These are phyloP conservation scores for Ophioninae sp. DNA, from an alignment of 2,888 invertebrate species.

Conservation along the genomic window DNA sequence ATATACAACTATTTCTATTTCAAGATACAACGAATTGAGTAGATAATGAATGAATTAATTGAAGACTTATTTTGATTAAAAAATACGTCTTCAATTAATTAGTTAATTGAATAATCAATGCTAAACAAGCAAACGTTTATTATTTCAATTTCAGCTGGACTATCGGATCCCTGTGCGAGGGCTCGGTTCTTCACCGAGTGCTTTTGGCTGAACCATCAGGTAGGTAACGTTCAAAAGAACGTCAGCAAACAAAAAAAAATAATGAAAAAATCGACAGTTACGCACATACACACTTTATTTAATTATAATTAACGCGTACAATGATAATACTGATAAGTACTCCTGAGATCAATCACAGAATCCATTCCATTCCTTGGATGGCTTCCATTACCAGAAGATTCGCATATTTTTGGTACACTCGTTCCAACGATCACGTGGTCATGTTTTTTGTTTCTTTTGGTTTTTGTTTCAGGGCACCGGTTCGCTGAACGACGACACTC, in stretches of 20 bases:
- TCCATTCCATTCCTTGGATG: slow-evolving; percentile 8
- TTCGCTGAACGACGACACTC: slow-evolving; percentile 33
- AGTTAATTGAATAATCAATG: too few relatives aligned
- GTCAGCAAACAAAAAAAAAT: background rate
- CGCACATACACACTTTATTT: slow-evolving; percentile 33
- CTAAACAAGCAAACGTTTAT: background rate
- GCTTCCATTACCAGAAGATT: slow-evolving; percentile 1
- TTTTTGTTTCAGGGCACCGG: slow-evolving; percentile 48
- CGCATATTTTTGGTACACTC: slow-evolving; percentile 51
- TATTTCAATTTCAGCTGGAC: slow-evolving; percentile 57
- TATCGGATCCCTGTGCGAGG: slow-evolving; percentile 66
- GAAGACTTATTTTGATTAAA: too few relatives aligned
- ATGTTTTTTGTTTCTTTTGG: background rate
- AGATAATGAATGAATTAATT: too few relatives aligned
- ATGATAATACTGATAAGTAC: slow-evolving; percentile 55
- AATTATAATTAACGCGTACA: slow-evolving; percentile 28
- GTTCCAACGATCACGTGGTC: background rate
- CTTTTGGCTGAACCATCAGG: slow-evolving; percentile 68
- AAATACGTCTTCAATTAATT: too few relatives aligned
- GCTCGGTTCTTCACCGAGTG: slow-evolving; percentile 70
- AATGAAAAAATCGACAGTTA: background rate
- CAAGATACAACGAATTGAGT: too few relatives aligned
- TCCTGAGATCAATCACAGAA: slow-evolving; percentile 31
- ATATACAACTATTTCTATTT: too few relatives aligned
- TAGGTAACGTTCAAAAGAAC: slow-evolving; percentile 27